A percentile compares a stretch with the other conserved stretches of the same genome.
These are phyloP conservation scores for Drosophila chauvacae DNA, from an alignment of 1,140 invertebrate species.

Conservation along the genomic window DNA sequence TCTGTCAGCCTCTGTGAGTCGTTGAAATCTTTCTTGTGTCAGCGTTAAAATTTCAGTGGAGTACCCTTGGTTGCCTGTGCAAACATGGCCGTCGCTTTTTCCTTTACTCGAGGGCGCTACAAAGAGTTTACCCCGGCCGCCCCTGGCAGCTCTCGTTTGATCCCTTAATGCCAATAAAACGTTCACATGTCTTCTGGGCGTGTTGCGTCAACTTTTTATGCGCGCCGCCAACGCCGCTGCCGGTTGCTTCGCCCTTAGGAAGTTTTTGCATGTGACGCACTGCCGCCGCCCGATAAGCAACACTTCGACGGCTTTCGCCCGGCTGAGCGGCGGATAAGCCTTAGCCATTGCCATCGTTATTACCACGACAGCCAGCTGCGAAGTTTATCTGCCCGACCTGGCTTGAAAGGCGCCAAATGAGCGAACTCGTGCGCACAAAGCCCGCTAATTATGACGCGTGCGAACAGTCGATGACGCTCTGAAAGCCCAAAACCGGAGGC, in stretches of 20 bases:
- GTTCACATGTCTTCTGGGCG: slow-evolving; percentile 77
- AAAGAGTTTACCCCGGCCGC: slow-evolving; percentile 64
- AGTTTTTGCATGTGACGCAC: slow-evolving; percentile 76
- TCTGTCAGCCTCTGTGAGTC: slow-evolving; percentile 35
- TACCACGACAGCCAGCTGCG: slow-evolving; percentile 21
- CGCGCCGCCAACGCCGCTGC: slow-evolving; percentile 7
- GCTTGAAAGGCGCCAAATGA: slow-evolving; percentile 66
- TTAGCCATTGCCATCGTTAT: slow-evolving; percentile 24
- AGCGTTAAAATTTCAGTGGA: slow-evolving; percentile 77
- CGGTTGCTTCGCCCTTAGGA: slow-evolving; percentile 23
- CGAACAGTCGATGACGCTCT: slow-evolving; percentile 39
- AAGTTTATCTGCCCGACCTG: slow-evolving; percentile 49
- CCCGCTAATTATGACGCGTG: slow-evolving; percentile 77
- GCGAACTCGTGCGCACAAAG: slow-evolving; percentile 53
- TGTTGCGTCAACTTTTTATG: slow-evolving; percentile 77
- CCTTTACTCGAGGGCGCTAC: slow-evolving; percentile 72
- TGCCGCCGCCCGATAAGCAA: slow-evolving; percentile 64
- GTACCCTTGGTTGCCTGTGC: slow-evolving; percentile 71
- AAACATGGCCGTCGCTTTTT: slow-evolving; percentile 59
- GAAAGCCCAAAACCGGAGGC: slow-evolving; percentile 24
- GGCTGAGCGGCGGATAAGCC: slow-evolving; percentile 50
- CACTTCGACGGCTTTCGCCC: slow-evolving; percentile 59
- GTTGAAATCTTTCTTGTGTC: slow-evolving; percentile 81
- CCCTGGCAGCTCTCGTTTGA: slow-evolving; percentile 56
- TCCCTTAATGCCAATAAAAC: slow-evolving; percentile 83